phyloP scores from a whole-genome alignment of 2,888 invertebrate species.

The Monopis laevigella region DNA sequence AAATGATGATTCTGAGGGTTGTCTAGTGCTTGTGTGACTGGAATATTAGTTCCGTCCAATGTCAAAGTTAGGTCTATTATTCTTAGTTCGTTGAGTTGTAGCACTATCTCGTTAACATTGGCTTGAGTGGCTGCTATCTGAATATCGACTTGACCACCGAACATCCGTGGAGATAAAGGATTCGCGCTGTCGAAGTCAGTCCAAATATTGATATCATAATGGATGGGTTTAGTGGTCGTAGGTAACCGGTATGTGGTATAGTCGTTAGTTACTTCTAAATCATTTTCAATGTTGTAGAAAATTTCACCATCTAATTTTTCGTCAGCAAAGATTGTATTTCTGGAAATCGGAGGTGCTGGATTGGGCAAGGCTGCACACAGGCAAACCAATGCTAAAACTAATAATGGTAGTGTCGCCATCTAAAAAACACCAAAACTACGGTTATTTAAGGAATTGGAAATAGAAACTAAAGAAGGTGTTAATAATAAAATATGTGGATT shows the following conservation, averaged over 20 bases:
- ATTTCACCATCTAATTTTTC: conserved; percentile 41
- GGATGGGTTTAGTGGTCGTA: conserved; percentile 50
- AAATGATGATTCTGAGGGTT: conserved; percentile 21
- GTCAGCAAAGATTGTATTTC: conserved; percentile 47
- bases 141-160: conserved; percentile 47
- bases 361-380: conserved; percentile 27
- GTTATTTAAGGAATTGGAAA: no score
- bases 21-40: conserved; percentile 21
- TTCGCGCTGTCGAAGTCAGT: conserved; percentile 35
- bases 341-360: conserved; percentile 23
- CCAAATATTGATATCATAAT: conserved; percentile 57
- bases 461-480: no score
- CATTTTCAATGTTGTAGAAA: conserved; percentile 33
- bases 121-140: conserved; percentile 31
- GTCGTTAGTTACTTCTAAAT: conserved; percentile 16
- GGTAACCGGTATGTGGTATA: conserved; percentile 50
- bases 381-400: conserved; percentile 31
- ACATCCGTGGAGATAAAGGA: conserved; percentile 23
- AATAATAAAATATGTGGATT: no score
- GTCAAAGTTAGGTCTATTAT: conserved; percentile 38
- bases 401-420: conserved; percentile 41
- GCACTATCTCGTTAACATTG: conserved; percentile 35
- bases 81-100: conserved; percentile 36
- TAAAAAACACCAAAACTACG: no score
- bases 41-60: conserved; percentile 30